Evolutionary conservation across 2,797 vertebrate species (phyloP).

Genomic region (Brachymystax lenok): DNA sequence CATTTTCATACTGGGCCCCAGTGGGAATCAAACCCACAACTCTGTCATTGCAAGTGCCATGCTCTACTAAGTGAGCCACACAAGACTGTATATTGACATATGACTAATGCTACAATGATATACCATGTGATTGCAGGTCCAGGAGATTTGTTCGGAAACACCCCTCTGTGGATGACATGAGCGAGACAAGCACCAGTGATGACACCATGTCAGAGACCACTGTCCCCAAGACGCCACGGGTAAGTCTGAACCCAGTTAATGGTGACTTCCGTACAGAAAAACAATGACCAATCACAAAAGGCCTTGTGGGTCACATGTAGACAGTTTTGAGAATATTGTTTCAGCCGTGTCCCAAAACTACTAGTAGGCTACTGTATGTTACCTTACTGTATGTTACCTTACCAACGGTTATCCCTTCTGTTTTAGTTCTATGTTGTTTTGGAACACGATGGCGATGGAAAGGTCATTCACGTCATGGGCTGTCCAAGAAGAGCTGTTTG

Average conservation of each 20-base stretch:
- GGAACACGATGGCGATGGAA: conserved; percentile 60
- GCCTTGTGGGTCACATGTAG: not conserved
- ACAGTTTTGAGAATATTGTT: not conserved
- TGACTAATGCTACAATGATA: not conserved
- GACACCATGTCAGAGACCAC: conserved; percentile 65
- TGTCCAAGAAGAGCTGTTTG: conserved; percentile 64
- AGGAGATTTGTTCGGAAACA: conserved; percentile 68
- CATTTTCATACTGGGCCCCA: too few relatives aligned
- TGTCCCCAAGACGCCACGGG: conserved; percentile 59
- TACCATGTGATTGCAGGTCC: conserved; percentile 60
- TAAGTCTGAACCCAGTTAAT: conserved; percentile 38
- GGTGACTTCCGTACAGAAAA: not conserved
- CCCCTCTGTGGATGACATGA: conserved; percentile 68
- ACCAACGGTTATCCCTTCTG: conserved; percentile 25
- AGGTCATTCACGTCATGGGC: conserved; percentile 37
- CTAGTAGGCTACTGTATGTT: not conserved
- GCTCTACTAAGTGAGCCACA: too few relatives aligned
- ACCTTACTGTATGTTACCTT: too few relatives aligned
- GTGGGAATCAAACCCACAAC: too few relatives aligned
- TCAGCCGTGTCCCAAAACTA: not conserved
- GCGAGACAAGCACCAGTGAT: conserved; percentile 66
- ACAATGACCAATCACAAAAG: not conserved
- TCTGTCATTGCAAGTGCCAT: too few relatives aligned
- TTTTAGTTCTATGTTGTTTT: conserved; percentile 76
- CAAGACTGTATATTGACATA: not conserved